Base-by-base conservation (phyloP, 2,113 vertebrate species). In the Sebastes fasciatus region DNA sequence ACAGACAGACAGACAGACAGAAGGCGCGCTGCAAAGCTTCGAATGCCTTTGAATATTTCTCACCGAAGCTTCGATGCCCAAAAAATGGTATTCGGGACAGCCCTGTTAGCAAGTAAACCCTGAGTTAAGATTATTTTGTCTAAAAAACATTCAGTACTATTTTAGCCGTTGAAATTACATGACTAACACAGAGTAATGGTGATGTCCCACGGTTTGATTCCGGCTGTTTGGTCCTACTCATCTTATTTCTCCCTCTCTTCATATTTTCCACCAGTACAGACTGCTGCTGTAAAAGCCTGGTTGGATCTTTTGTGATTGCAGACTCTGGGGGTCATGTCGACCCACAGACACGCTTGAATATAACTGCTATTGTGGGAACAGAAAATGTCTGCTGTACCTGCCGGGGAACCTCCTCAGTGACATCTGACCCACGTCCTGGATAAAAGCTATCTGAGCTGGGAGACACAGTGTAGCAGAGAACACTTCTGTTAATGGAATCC, bases 401-500 rank as follows among this genome's bases (percentile, higher is more conserved):
- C 89, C 91, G 84, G 96, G 95, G 74, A 92, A 86, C 73, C 91
- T 96, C 82, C 95, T 96, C 80, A 96, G 92, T 2, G 97, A 95
- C 87, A 99, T 95, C 79, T 96, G 96, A 68, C 97, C 98, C 88
- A 99, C 92, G 0, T 98, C 97, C 82, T 99, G 97, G 82, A 99
- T 97, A 88, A 98, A 98, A 75, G 96, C 94, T 87, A 99, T 98
- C 91, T 99, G 97, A 94, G 96, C 98, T 99, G 89, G 1, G 42
- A 69, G 65, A 80, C 45, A 89, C 12, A 80, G 11, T n/a, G 14
- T 6, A 57, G 10, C 16, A 84, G 4, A 55, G 12, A 19, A 43
- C n/a, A 84, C 17, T 11, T 46, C 4, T 10, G 66, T 74, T 14
- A 74, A 48, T 5, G 1, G 49, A 46, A 13, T 45, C 34, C 11